A percentile compares a stretch with the other conserved stretches of the same genome.
These are phyloP conservation scores for Rhipidura dahli DNA, from an alignment of 2,113 vertebrate species.

Conservation along the genomic window DNA sequence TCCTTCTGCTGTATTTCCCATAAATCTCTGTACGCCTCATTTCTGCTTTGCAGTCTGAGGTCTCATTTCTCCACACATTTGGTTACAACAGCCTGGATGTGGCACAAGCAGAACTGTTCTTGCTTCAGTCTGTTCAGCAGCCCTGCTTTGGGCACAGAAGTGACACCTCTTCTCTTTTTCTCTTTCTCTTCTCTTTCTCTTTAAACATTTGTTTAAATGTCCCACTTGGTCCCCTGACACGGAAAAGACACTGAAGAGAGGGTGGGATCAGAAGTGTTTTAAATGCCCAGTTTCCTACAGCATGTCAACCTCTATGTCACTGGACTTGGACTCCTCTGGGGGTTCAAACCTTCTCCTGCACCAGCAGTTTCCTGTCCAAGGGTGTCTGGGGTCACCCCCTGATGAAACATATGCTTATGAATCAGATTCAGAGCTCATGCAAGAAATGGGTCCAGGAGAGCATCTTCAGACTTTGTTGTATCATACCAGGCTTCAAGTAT, in stretches of 20 bases:
- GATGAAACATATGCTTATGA: background rate
- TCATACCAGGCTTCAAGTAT: background rate
- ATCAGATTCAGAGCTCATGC: background rate
- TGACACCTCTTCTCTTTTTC: background rate
- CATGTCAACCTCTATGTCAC: background rate
- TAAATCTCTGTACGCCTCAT: rapidly evolving
- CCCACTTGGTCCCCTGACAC: background rate
- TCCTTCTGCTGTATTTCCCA: background rate
- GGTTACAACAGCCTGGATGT: background rate
- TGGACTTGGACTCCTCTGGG: background rate
- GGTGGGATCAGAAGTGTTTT: background rate
- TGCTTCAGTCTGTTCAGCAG: background rate
- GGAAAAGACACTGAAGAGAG: background rate
- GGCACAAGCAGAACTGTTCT: background rate
- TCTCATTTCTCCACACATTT: rapidly evolving
- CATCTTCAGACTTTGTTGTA: background rate
- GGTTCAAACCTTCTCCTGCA: background rate
- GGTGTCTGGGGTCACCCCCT: background rate
- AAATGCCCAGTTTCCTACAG: background rate
- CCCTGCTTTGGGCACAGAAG: background rate
- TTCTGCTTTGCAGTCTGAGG: background rate
- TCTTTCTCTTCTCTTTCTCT: no score
- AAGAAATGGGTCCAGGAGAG: background rate
- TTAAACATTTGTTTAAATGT: no score
- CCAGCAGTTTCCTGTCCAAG: background rate